Evolutionary conservation across 1,140 invertebrate species (phyloP), one percentile per base, ranked within the genome.

Genomic region (Cotesia vestalis): DNA sequence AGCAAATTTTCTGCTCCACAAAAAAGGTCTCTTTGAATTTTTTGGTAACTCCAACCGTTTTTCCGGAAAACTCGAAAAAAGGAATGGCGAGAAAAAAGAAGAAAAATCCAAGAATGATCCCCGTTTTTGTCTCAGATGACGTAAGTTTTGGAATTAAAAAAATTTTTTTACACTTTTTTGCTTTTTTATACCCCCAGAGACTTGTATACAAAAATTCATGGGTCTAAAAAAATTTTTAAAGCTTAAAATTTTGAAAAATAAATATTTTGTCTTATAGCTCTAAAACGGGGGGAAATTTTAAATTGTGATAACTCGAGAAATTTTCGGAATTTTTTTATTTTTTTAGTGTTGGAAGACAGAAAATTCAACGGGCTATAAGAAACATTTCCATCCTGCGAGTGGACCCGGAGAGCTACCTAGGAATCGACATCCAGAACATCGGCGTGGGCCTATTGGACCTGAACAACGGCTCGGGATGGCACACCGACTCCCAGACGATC

Each of bases 331-430:
- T 27, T 27, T 27, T 3, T 2, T 2, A 27, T 27, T 27, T 27
- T 27, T 27, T 27, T 27, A 2, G 3, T 0, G 0, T 27, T 2
- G 3, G 3, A 2, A 27, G 3, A 27, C 1, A 27, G 3, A 27
- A 27, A 27, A 27, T 27, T 27, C 2, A 27, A 27, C 1, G 3
- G 3, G 27, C 27, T 27, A 27, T 3, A 27, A 27, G 2, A 27
- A 27, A 27, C 2, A 1, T 20, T 20, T 20, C 93, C 79, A 86
- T 95, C 4, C 83, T 96, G 11, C 89, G 93, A 76, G 90, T 92
- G 0, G 92, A 94, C 80, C 90, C 92, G 0, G 91, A 92, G 55
- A 90, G 90, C 9, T 90, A 92, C 76, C 81, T 92, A 34, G 90
- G 90, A n/a, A 79, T 88, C 66, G 88, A 90, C 66, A 84, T 88